Evolutionary conservation across 37 sponge, comb jelly and placozoan species (phyloP).

Genomic region (Haliclona indistincta): DNA sequence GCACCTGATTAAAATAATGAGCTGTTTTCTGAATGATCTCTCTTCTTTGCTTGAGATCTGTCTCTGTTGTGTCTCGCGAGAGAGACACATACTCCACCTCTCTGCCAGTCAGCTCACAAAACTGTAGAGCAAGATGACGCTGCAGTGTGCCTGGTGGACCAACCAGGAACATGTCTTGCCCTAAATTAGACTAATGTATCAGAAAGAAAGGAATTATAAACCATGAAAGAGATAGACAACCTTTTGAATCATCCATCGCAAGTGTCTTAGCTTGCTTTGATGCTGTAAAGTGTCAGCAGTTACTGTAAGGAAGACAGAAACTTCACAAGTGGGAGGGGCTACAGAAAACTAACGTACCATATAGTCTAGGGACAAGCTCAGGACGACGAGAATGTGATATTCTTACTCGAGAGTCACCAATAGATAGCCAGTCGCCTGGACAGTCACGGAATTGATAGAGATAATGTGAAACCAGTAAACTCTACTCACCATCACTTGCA

Average conservation of each 20-base stretch:
- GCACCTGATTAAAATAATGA: slow-evolving; percentile 74
- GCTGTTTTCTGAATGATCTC: slow-evolving; percentile 78
- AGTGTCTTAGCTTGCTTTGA: slow-evolving; percentile 48
- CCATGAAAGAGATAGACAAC: slow-evolving; percentile 11
- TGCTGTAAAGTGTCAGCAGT: slow-evolving; percentile 3
- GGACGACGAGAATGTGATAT: slow-evolving; percentile 18
- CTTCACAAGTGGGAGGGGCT: no score
- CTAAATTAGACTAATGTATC: slow-evolving; percentile 52
- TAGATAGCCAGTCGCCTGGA: no score
- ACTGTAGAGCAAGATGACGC: slow-evolving; percentile 64
- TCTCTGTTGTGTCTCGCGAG: slow-evolving; percentile 89
- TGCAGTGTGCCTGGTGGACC: slow-evolving; percentile 80
- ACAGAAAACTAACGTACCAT: slow-evolving; percentile 13
- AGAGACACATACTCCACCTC: slow-evolving; percentile 88
- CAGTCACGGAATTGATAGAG: no score
- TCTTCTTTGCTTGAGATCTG: slow-evolving; percentile 91
- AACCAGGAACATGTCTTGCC: slow-evolving; percentile 91
- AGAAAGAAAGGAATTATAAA: neutral
- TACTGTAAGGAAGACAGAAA: neutral
- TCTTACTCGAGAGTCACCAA: no score
- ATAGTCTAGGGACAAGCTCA: slow-evolving; percentile 37
- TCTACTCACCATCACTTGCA: no score
- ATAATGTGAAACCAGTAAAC: no score
- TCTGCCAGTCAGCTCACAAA: slow-evolving; percentile 72
- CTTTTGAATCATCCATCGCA: slow-evolving; percentile 81